Evolutionary conservation across 2,797 vertebrate species (phyloP).

Genomic region (Sebastes oblongus): DNA sequence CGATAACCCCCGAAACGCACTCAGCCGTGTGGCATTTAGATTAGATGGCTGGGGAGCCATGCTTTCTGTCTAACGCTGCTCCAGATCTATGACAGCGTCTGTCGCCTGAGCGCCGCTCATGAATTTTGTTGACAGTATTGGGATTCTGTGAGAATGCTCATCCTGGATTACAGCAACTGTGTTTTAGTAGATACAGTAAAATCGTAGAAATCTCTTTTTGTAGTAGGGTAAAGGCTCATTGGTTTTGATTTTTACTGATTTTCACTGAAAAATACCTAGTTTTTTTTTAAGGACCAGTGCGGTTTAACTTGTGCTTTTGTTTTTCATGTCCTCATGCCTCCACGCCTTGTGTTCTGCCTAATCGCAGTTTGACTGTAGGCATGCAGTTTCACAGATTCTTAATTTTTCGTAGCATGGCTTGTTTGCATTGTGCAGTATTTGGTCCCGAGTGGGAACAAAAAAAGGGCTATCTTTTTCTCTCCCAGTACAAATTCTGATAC

Average conservation of each 20-base stretch:
- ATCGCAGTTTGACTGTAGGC: background rate
- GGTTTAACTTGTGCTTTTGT: background rate
- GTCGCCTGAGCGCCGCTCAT: background rate
- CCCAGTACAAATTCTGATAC: background rate
- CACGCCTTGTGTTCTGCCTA: background rate
- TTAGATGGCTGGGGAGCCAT: background rate
- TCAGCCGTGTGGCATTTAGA: constrained; percentile 13
- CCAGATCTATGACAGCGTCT: background rate
- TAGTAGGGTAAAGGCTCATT: background rate
- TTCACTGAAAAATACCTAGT: background rate
- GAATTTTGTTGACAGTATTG: background rate
- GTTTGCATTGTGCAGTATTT: background rate
- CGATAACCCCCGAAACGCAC: constrained; percentile 7
- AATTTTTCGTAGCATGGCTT: background rate
- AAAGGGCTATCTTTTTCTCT: background rate
- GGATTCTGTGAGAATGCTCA: background rate
- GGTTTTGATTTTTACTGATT: background rate
- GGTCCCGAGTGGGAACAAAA: background rate
- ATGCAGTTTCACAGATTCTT: background rate
- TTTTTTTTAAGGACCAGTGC: background rate
- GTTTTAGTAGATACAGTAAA: background rate
- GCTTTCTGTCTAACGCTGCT: constrained; percentile 1
- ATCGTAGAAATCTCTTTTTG: background rate
- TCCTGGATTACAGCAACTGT: background rate
- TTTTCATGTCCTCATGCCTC: background rate